These are phyloP conservation scores for Drosophila grimshawi DNA, from an alignment of 1,140 invertebrate species.

Conservation along the genomic window DNA sequence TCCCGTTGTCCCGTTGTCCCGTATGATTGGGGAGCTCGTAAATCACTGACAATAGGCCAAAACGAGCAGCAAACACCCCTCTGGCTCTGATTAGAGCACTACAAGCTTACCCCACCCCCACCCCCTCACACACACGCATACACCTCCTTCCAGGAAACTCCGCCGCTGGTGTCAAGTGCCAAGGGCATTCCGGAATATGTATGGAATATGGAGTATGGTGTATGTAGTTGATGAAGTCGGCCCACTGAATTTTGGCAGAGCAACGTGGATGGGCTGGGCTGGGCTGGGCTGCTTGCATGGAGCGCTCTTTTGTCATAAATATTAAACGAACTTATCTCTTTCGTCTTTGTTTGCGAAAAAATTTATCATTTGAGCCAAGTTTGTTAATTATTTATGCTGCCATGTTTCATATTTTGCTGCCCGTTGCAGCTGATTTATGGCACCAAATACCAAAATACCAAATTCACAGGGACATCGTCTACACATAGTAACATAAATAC, in stretches of 20 bases:
- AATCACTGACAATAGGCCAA: constrained; percentile 69
- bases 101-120: background rate
- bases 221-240: constrained; percentile 33
- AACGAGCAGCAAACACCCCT: constrained; percentile 42
- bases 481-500: constrained; percentile 4
- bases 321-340: constrained; percentile 83
- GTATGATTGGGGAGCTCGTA: constrained; percentile 74
- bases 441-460: background rate
- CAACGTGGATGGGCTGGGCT: no score
- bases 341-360: constrained; percentile 63
- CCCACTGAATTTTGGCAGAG: background rate
- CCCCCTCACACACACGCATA: background rate
- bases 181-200: constrained; percentile 69
- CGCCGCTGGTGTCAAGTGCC: constrained; percentile 72
- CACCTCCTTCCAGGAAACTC: background rate
- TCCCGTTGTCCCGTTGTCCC: constrained; percentile 68
- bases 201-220: constrained; percentile 19
- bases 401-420: constrained; percentile 63
- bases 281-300: constrained; percentile 10
- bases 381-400: constrained; percentile 84
- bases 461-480: constrained; percentile 6
- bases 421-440: constrained; percentile 68
- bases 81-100: constrained; percentile 59
- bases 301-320: constrained; percentile 78
- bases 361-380: constrained; percentile 83